These are phyloP conservation scores for Drosophila albomicans DNA, from an alignment of 1,140 invertebrate species.

Conservation along the genomic window DNA sequence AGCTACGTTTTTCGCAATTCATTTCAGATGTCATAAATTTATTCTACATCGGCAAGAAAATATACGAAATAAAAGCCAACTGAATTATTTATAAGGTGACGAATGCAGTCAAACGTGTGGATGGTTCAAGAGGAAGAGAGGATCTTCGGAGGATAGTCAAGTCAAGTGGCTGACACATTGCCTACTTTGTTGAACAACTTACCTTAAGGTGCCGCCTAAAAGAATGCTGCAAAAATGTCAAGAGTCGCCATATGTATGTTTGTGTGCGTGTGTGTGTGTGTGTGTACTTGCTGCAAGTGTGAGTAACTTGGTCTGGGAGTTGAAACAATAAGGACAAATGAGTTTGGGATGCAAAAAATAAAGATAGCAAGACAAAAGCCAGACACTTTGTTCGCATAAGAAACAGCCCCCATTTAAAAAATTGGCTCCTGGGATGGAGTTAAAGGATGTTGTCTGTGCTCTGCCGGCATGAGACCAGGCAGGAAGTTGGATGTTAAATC, in stretches of 20 bases:
- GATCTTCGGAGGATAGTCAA: conserved; percentile 12
- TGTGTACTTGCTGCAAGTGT: not conserved
- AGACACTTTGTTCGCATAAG: conserved; percentile 17
- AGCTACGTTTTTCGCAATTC: conserved; percentile 25
- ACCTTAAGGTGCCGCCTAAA: conserved; percentile 29
- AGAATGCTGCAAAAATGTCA: conserved; percentile 17
- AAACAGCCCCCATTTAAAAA: conserved; percentile 23
- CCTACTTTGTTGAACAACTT: conserved; percentile 11
- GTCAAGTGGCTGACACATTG: conserved; percentile 25
- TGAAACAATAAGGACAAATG: conserved; percentile 46
- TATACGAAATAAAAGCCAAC: conserved; percentile 23
- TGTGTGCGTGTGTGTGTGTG: not conserved
- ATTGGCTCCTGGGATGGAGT: not conserved
- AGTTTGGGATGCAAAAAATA: conserved; percentile 24
- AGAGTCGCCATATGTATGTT: not conserved
- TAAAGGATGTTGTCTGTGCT: conserved; percentile 7
- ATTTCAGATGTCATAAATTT: conserved; percentile 48
- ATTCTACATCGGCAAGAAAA: conserved; percentile 18
- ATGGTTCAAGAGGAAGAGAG: too few relatives aligned
- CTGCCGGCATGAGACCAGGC: conserved; percentile 6
- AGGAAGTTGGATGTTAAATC: conserved; percentile 41
- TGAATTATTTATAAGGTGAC: conserved; percentile 47
- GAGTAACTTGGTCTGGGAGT: not conserved
- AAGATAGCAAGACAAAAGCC: conserved; percentile 23
- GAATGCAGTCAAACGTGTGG: conserved; percentile 1